A percentile compares a stretch with the other conserved stretches of the same genome.
phyloP scores from a whole-genome alignment of 2,888 invertebrate genomes.

The Argynnis bischoffii region DNA sequence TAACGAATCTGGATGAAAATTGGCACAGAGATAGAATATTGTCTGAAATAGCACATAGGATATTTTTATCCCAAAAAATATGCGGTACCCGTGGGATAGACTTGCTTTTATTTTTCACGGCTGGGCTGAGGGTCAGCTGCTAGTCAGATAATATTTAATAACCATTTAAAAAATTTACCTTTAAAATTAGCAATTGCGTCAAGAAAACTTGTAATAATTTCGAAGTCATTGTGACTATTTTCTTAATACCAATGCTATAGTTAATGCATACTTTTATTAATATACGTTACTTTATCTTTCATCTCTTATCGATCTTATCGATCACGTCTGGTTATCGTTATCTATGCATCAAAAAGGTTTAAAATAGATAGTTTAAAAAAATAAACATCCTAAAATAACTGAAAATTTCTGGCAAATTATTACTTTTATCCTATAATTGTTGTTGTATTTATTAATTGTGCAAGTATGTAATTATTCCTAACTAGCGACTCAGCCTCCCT shows the following conservation, averaged over 20 bases:
- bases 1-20: too few species aligned
- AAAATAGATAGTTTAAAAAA: not conserved
- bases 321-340: slow-evolving; percentile 21
- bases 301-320: slow-evolving; percentile 30
- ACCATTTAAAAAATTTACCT: slow-evolving; percentile 29
- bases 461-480: too few species aligned
- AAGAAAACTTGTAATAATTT: slow-evolving; percentile 22
- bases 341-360: slow-evolving; percentile 9
- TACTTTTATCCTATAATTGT: too few species aligned
- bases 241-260: slow-evolving; percentile 25
- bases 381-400: not conserved
- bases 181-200: slow-evolving; percentile 27
- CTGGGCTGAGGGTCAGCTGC: not conserved
- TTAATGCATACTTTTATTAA: slow-evolving; percentile 29
- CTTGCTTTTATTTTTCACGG: too few species aligned
- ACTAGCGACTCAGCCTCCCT: too few species aligned
- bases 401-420: not conserved
- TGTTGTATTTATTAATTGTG: too few species aligned
- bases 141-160: not conserved
- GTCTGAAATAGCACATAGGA: too few species aligned
- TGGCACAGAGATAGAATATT: too few species aligned
- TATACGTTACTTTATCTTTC: slow-evolving; percentile 33
- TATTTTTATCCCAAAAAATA: too few species aligned
- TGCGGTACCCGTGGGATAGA: too few species aligned
- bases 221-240: slow-evolving; percentile 29